Evolutionary conservation across 2,113 vertebrate genomes (phyloP).

Genomic region (Laticauda colubrina): DNA sequence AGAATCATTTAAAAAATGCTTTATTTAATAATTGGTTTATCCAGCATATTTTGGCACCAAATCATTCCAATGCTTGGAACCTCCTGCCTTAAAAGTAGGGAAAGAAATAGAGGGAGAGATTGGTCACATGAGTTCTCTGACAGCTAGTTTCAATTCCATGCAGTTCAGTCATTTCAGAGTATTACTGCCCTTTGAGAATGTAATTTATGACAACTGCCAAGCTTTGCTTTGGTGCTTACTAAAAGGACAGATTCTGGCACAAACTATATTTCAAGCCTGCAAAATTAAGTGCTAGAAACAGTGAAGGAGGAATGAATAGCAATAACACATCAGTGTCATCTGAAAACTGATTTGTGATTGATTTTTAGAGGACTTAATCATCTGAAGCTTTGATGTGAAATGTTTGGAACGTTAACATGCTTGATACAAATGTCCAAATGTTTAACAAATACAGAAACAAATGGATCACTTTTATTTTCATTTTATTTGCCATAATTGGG

Average conservation of each 20-base stretch:
- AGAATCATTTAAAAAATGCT: conserved; percentile 44
- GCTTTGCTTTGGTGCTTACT: conserved; percentile 73
- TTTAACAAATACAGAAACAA: conserved; percentile 56
- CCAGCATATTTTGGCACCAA: conserved; percentile 45
- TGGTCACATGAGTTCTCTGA: conserved; percentile 57
- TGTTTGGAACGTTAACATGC: conserved; percentile 65
- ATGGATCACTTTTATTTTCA: conserved; percentile 3
- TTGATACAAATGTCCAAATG: conserved; percentile 51
- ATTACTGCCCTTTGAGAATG: conserved; percentile 72
- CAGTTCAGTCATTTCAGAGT: conserved; percentile 69
- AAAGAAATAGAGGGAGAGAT: conserved; percentile 35
- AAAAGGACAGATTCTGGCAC: conserved; percentile 69
- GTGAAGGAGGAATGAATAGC: conserved; percentile 68
- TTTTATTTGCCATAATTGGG: background rate
- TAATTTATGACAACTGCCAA: conserved; percentile 72
- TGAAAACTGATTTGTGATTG: conserved; percentile 72
- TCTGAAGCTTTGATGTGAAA: conserved; percentile 63
- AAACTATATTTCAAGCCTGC: conserved; percentile 70
- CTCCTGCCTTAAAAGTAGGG: conserved; percentile 45
- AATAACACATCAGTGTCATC: conserved; percentile 75
- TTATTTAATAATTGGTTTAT: conserved; percentile 52
- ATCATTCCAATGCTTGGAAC: conserved; percentile 45
- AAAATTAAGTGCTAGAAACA: conserved; percentile 70
- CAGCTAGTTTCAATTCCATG: conserved; percentile 61
- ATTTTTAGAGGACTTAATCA: conserved; percentile 69